Percentiles rank a stretch among this genome's conserved stretches.
These are phyloP conservation scores for Hirudinaria manillensis DNA, from an alignment of 2,888 invertebrate genomes.

Conservation along the genomic window DNA sequence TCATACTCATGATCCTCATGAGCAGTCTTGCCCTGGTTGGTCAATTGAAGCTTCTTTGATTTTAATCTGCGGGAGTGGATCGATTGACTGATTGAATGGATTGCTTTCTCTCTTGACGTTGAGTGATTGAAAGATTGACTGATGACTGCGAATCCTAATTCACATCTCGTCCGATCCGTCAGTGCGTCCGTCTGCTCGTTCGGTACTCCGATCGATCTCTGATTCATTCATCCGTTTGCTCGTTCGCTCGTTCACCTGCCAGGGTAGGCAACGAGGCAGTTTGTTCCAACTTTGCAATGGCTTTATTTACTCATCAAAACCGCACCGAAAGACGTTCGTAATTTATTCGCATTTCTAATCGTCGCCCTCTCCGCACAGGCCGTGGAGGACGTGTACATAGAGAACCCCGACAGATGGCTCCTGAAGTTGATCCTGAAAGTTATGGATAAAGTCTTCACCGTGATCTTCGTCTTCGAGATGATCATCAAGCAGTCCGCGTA, in stretches of 20 bases:
- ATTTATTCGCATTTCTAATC: not conserved
- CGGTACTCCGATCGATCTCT: not conserved
- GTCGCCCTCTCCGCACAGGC: constrained; percentile 18
- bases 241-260: too few species aligned
- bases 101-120: too few species aligned
- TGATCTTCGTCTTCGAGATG: constrained; percentile 97
- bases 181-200: not conserved
- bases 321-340: not conserved
- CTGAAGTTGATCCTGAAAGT: constrained; percentile 60
- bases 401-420: constrained; percentile 70
- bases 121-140: constrained; percentile 10
- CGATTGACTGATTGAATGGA: constrained; percentile 3
- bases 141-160: too few species aligned
- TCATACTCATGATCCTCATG: constrained; percentile 94
- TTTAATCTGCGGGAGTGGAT: not conserved
- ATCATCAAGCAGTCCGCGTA: constrained; percentile 95
- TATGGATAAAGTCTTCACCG: constrained; percentile 95
- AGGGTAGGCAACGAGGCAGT: too few species aligned
- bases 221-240: too few species aligned
- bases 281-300: not conserved
- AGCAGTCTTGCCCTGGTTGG: constrained; percentile 92
- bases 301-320: not conserved
- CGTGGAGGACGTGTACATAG: constrained; percentile 82
- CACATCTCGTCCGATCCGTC: not conserved
- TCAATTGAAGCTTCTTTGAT: constrained; percentile 30